phyloP scores from a whole-genome alignment of 2,113 vertebrate species.

The Anseranas semipalmata region DNA sequence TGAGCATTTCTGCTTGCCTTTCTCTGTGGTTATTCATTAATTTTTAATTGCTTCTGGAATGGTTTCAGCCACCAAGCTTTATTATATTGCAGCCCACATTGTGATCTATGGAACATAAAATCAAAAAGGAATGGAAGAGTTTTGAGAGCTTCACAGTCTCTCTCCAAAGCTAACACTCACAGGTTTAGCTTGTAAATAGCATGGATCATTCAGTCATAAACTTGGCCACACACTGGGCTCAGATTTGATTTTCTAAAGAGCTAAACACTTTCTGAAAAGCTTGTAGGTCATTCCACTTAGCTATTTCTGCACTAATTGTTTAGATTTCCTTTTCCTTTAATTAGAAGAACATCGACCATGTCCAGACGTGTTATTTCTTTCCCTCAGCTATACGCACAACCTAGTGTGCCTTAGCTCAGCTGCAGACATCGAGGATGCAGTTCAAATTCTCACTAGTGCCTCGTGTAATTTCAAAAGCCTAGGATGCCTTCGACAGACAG shows the following conservation, averaged over 20 bases:
- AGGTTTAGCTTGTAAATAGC: background rate
- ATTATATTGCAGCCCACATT: background rate
- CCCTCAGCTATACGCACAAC: background rate
- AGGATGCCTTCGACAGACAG: background rate
- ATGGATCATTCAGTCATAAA: background rate
- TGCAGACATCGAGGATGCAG: background rate
- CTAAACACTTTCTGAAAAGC: background rate
- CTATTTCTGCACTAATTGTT: background rate
- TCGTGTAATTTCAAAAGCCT: background rate
- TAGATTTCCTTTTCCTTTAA: background rate
- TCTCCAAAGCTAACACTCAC: background rate
- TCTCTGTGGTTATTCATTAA: background rate
- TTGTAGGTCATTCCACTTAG: background rate
- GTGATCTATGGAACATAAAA: background rate
- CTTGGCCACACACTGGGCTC: background rate
- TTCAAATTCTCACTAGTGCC: background rate
- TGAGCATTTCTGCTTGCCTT: background rate
- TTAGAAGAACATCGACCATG: fast-evolving
- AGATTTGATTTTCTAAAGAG: background rate
- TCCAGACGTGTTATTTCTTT: background rate
- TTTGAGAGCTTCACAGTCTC: background rate
- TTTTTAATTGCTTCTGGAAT: background rate
- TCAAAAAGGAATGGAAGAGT: background rate
- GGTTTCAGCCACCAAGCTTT: background rate
- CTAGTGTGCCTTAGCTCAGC: background rate